Base-by-base conservation (phyloP, 2,888 invertebrate genomes). In the Sminthurides aquaticus region DNA sequence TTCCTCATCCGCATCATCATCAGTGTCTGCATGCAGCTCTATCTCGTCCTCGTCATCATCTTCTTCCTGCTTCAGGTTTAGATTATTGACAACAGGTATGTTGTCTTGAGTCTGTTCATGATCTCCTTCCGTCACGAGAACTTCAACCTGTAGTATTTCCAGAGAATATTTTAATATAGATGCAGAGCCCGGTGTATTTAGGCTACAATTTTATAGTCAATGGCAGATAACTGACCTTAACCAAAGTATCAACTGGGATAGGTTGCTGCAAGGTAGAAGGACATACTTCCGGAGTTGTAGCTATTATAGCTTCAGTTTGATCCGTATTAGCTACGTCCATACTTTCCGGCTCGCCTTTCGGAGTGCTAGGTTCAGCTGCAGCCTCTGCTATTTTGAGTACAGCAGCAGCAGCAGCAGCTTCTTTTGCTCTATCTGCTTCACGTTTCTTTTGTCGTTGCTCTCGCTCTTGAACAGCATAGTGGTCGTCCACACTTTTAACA, bases 11-110 rank as follows among this genome's bases (percentile, higher is more conserved):
- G 28, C 59, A 34, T 64, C 64, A 25, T 67, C 72, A 66, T 71
- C 74, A 57, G 69, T 70, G 0, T 71, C 72, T 26, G 74, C 74
- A 66, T 74, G 74, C 28, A 74, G 67, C 65, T 72, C 73, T 63
- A 73, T 74, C 62, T 74, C 74, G 66, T 74, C 74, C 57, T 74
- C 71, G 62, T 74, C 74, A n/a, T 67, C 68, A 49, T 73, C 71
- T 56, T 74, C 71, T 11, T 68, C 70, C 54, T 60, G 57, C 65
- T 56, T 43, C 18, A 25, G 24, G 22, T 22, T 24, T 25, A 55
- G 57, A 25, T 64, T 60, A 48, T 66, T 57, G 18, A 56, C 63
- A 2, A 20, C n/a, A 34, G 34, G 28, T 8, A 15, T 27, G 18
- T 34, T 55, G 27, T 54, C 22, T 27, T 18, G 15, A 34, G 20